These are phyloP conservation scores for Cartodere bifasciata DNA, from an alignment of 2,888 invertebrate genomes.

Conservation along the genomic window DNA sequence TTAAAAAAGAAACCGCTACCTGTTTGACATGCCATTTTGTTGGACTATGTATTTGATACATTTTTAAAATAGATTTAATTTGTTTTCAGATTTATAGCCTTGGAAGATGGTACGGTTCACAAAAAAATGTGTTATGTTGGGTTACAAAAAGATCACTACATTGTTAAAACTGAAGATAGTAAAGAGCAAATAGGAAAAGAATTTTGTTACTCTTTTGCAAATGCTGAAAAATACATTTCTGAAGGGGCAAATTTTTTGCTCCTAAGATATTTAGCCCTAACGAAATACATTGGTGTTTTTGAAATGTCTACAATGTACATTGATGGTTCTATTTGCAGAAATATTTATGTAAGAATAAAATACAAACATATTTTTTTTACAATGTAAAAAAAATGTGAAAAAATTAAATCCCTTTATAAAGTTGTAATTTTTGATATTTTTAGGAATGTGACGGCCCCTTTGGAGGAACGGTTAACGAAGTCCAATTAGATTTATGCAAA, in stretches of 20 bases:
- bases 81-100: too few relatives aligned
- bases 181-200: conserved; percentile 36
- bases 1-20: too few relatives aligned
- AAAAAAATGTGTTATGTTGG: conserved; percentile 43
- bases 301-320: conserved; percentile 45
- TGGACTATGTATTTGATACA: too few relatives aligned
- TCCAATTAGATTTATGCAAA: conserved; percentile 41
- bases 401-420: too few relatives aligned
- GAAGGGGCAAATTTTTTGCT: conserved; percentile 50
- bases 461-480: conserved; percentile 40
- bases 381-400: conserved; percentile 6
- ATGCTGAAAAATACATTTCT: conserved; percentile 41
- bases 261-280: conserved; percentile 45
- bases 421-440: conserved; percentile 7
- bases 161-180: conserved; percentile 39
- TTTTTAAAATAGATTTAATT: too few relatives aligned
- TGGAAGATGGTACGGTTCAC: conserved; percentile 5
- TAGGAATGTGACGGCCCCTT: conserved; percentile 42
- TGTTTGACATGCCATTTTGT: too few relatives aligned
- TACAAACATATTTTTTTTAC: conserved; percentile 3
- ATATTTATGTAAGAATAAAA: conserved; percentile 52
- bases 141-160: conserved; percentile 43
- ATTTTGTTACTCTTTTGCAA: conserved; percentile 39
- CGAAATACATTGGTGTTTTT: conserved; percentile 40
- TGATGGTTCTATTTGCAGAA: conserved; percentile 45